Conservation (phyloP, 2,797 vertebrate genomes). For the Glyptemys insculpta region DNA sequence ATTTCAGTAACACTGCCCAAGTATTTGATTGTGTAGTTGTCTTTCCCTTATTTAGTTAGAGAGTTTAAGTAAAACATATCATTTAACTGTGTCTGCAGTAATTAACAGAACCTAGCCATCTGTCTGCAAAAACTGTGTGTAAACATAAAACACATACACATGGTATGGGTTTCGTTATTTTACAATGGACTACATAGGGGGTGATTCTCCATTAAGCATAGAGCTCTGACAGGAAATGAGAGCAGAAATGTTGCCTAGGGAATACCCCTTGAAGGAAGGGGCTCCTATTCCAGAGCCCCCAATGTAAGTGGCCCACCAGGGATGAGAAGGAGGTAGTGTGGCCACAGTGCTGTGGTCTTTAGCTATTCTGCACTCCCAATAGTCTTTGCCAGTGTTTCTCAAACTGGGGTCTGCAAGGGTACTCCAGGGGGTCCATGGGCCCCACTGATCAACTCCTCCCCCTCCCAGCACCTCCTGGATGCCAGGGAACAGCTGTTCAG, state of each 20-base stretch:
- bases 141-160: rapidly evolving
- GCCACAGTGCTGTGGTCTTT: neutral
- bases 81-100: neutral
- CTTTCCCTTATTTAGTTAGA: neutral
- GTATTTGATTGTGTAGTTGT: neutral
- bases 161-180: neutral
- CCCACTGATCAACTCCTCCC: too few species aligned
- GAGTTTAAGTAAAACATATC: neutral
- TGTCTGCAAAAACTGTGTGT: neutral
- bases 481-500: too few species aligned
- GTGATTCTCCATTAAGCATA: neutral
- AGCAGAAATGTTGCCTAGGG: neutral
- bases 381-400: neutral
- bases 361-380: neutral
- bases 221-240: neutral
- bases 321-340: neutral
- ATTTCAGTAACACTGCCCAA: neutral
- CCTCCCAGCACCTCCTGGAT: too few species aligned
- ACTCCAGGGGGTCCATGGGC: too few species aligned
- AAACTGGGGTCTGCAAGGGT: too few species aligned
- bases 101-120: neutral
- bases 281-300: neutral
- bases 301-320: neutral
- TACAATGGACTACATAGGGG: neutral
- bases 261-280: neutral